These are phyloP conservation scores for Neodiprion fabricii DNA, from an alignment of 1,140 invertebrate genomes.

Conservation along the genomic window DNA sequence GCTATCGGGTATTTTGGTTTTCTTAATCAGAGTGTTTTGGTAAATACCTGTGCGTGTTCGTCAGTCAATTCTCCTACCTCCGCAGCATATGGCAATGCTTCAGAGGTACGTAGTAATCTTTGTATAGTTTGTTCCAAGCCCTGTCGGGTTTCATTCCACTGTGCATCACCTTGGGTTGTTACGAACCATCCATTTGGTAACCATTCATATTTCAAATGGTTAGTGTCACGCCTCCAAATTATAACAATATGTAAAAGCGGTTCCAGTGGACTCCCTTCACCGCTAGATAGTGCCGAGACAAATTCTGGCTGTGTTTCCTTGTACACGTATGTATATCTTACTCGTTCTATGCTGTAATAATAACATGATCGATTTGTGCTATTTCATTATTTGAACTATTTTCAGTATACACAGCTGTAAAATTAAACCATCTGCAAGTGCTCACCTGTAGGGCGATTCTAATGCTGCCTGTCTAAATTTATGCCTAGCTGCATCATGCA, in stretches of 20 bases:
- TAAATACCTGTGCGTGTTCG: slow-evolving; percentile 59
- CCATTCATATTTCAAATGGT: slow-evolving; percentile 92
- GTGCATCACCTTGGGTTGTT: slow-evolving; percentile 56
- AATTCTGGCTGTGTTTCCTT: slow-evolving; percentile 84
- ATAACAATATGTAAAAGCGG: slow-evolving; percentile 80
- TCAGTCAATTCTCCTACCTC: slow-evolving; percentile 61
- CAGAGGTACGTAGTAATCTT: slow-evolving; percentile 73
- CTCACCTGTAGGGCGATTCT: slow-evolving; percentile 63
- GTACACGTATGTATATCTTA: slow-evolving; percentile 88
- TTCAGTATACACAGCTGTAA: neutral
- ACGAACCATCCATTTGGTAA: slow-evolving; percentile 55
- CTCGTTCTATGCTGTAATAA: slow-evolving; percentile 67
- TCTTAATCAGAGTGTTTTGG: neutral
- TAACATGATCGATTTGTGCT: neutral
- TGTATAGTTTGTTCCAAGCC: slow-evolving; percentile 77
- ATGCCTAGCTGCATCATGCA: slow-evolving; percentile 67
- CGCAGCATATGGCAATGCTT: slow-evolving; percentile 75
- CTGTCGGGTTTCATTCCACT: slow-evolving; percentile 76
- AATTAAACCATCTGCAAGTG: slow-evolving; percentile 10
- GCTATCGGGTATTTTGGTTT: no score
- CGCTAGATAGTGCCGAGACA: slow-evolving; percentile 75
- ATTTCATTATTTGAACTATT: no score
- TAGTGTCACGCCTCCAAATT: slow-evolving; percentile 86
- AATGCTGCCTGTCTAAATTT: slow-evolving; percentile 74
- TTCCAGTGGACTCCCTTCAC: slow-evolving; percentile 66